Percentiles rank a stretch among this genome's conserved stretches.
Conservation (phyloP, 2,888 invertebrate species). For the Rhingia rostrata region DNA sequence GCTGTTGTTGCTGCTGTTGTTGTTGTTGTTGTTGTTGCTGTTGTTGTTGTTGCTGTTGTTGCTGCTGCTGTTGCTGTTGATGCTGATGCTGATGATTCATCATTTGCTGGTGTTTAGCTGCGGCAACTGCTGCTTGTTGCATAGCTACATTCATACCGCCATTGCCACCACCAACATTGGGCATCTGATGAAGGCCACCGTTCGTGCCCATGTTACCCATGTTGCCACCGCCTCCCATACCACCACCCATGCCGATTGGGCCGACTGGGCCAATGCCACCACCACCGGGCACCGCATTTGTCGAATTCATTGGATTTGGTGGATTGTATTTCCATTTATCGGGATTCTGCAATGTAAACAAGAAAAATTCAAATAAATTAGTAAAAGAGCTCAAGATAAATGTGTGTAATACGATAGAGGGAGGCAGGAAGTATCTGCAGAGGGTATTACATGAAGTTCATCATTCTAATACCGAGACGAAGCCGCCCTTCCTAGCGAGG, state of each 20-base stretch:
- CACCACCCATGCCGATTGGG: conserved; percentile 83
- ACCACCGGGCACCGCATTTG: conserved; percentile 84
- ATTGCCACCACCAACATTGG: conserved; percentile 77
- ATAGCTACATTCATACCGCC: conserved; percentile 81
- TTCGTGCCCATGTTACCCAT: conserved; percentile 82
- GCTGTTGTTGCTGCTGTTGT: conserved; percentile 78
- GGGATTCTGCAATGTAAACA: conserved; percentile 87
- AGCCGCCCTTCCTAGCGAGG: neutral
- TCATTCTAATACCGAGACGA: conserved; percentile 55
- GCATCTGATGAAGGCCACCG: conserved; percentile 79
- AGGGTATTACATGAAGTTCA: conserved; percentile 62
- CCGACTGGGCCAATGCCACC: conserved; percentile 82
- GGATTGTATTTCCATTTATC: conserved; percentile 94
- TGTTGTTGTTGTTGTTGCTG: conserved; percentile 83
- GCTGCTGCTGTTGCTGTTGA: conserved; percentile 83
- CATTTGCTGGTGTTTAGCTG: conserved; percentile 82
- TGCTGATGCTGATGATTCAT: conserved; percentile 79
- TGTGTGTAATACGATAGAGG: neutral
- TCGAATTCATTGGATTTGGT: conserved; percentile 84
- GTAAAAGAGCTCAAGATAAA: conserved; percentile 26
- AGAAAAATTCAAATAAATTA: conserved; percentile 54
- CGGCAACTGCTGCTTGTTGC: conserved; percentile 80
- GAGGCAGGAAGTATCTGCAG: conserved; percentile 53
- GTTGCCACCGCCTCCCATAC: conserved; percentile 81
- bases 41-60: conserved; percentile 83